Base-by-base conservation (phyloP, 2,797 vertebrate genomes). In the Lepilemur ruficaudatus region DNA sequence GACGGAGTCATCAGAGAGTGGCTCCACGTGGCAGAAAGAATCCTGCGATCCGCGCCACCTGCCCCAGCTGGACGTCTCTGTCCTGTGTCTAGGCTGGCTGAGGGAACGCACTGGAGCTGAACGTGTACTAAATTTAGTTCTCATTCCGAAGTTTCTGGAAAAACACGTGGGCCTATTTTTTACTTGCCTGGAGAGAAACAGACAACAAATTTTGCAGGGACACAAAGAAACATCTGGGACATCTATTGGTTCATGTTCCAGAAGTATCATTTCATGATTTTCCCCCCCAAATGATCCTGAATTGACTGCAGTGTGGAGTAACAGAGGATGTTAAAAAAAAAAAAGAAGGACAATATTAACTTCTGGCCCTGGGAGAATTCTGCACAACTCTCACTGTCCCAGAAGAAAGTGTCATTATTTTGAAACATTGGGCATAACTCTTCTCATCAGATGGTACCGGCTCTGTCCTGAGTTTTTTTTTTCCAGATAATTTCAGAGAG, bases 31-130 rank as follows among this genome's bases (percentile, higher is more conserved):
- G 18, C 0, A 4, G 23, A 22, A 14, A 63, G 25, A n/a, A 2
- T n/a, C 30, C 4, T 1, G 11, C 5, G 5, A 1, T 1, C 20
- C 4, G 6, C 17, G 0, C 4, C 30, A 8, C 2, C 4, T n/a
- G 18, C 14, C 22, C 8, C 8, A 12, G 1, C 0, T 28, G 15
- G 7, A 6, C 28, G 30, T 1, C 2, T 1, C 0, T 48, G 63
- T 52, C 91, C 87, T 14, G 6, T 35, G 22, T 43, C 65, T 17
- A 20, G 38, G 48, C 70, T 91, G 70, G 57, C 0, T 17, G 20
- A 78, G 41, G 55, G 50, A 32, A 87, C 2, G 14, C 28, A 32
- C 43, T 7, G 8, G 69, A 65, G 46, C 63, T 72, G 48, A 41
- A 41, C 1, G n/a, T 28, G 73, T 38, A 70, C 65, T 38, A 88